A percentile compares a stretch with the other conserved stretches of the same genome.
phyloP scores from a whole-genome alignment of 2,113 vertebrate species.

The Atrichornis clamosus region DNA sequence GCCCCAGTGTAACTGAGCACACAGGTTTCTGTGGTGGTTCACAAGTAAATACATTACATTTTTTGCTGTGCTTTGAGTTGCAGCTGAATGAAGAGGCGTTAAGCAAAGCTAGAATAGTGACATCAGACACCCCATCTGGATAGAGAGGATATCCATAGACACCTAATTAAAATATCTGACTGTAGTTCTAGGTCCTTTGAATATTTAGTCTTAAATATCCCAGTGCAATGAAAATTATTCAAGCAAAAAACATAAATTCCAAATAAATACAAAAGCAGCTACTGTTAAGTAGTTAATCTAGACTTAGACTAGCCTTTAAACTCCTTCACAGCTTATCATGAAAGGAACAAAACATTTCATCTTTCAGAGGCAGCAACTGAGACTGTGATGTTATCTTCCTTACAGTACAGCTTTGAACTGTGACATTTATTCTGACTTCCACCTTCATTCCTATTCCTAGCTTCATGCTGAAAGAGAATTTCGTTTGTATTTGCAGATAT shows the following conservation, averaged over 20 bases:
- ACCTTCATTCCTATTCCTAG: slow-evolving; percentile 40
- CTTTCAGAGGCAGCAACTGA: slow-evolving; percentile 28
- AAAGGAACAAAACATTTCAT: slow-evolving; percentile 29
- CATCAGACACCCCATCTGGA: neutral
- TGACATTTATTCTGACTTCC: slow-evolving; percentile 70
- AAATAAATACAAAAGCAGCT: neutral
- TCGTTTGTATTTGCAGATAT: slow-evolving; percentile 65
- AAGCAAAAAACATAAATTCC: neutral
- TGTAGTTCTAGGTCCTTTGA: neutral
- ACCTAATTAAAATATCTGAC: neutral
- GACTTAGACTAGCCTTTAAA: neutral
- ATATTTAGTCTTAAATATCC: neutral
- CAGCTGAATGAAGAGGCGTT: neutral
- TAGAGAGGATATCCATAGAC: neutral
- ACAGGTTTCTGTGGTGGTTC: neutral
- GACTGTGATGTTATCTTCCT: slow-evolving; percentile 46
- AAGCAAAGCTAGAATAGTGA: neutral
- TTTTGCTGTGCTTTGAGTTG: neutral
- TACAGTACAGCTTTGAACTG: slow-evolving; percentile 21
- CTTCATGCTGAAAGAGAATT: slow-evolving; percentile 39
- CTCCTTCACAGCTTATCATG: neutral
- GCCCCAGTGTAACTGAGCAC: neutral
- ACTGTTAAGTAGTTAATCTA: neutral
- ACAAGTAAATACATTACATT: neutral
- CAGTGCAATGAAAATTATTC: neutral